Percentiles rank a stretch among this genome's conserved stretches.
Evolutionary conservation across 2,888 invertebrate genomes (phyloP).

Genomic region (Exocentrus adspersus): DNA sequence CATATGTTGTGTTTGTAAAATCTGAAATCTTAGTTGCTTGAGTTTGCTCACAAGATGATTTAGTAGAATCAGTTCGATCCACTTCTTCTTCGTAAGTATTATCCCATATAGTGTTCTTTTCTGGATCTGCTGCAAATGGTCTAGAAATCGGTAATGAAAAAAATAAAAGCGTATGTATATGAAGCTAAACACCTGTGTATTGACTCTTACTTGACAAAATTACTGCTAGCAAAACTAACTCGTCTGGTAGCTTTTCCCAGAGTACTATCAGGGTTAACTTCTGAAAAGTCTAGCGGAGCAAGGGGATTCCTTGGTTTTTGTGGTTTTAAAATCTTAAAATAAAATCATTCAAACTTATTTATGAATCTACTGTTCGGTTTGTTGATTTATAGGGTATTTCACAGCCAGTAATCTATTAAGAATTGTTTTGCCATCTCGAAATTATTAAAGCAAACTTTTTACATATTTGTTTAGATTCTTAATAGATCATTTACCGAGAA

Average conservation of each 20-base stretch:
- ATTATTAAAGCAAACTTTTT: too few relatives aligned
- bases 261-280: conserved; percentile 38
- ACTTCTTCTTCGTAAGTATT: conserved; percentile 54
- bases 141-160: conserved; percentile 41
- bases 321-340: conserved; percentile 47
- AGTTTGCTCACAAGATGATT: conserved; percentile 31
- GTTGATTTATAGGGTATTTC: too few relatives aligned
- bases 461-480: too few relatives aligned
- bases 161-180: background rate
- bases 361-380: background rate
- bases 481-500: too few relatives aligned
- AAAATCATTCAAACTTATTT: background rate
- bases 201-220: conserved; percentile 51
- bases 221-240: conserved; percentile 57
- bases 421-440: too few relatives aligned
- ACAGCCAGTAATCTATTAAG: too few relatives aligned
- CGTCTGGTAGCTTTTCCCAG: conserved; percentile 42
- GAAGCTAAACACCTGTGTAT: too few relatives aligned
- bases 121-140: conserved; percentile 53
- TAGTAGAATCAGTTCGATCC: conserved; percentile 46
- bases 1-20: conserved; percentile 20
- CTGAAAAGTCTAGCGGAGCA: conserved; percentile 44
- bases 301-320: conserved; percentile 46
- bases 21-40: conserved; percentile 1
- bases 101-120: conserved; percentile 56